A percentile compares a stretch with the other conserved stretches of the same genome.
These are phyloP conservation scores for Urocynchramus pylzowi DNA, from an alignment of 2,113 vertebrate species.

Conservation along the genomic window DNA sequence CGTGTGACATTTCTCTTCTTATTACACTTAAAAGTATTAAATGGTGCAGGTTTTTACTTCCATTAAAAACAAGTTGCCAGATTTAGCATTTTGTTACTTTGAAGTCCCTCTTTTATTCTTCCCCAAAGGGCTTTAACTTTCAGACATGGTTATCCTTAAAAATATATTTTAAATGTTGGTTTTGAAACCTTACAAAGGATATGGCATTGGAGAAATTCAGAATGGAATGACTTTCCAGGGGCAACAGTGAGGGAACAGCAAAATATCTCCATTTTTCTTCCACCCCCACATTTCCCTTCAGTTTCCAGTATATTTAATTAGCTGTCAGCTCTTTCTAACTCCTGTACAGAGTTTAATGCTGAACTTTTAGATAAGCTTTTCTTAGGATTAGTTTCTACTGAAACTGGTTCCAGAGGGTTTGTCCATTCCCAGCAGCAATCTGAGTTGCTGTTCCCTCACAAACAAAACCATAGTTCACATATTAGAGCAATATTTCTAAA, in stretches of 20 bases:
- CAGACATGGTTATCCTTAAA: conserved; percentile 46
- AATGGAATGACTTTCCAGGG: conserved; percentile 34
- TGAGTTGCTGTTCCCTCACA: background rate
- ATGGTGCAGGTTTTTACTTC: conserved; percentile 25
- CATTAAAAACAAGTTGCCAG: conserved; percentile 64
- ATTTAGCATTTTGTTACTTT: conserved; percentile 59
- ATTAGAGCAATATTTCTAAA: background rate
- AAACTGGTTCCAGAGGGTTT: background rate
- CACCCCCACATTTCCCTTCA: conserved; percentile 33
- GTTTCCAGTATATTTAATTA: conserved; percentile 8
- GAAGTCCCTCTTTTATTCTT: conserved; percentile 54
- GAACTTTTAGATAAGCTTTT: background rate
- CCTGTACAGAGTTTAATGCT: background rate
- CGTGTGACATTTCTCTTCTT: conserved; percentile 53
- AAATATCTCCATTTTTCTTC: conserved; percentile 18
- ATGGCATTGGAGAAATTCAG: conserved; percentile 23
- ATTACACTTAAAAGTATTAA: conserved; percentile 44
- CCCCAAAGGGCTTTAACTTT: conserved; percentile 52
- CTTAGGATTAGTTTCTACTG: conserved; percentile 5
- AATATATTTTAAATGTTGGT: conserved; percentile 44
- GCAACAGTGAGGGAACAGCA: conserved; percentile 7
- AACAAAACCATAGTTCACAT: background rate
- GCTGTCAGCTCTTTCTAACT: background rate
- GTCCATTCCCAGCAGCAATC: background rate
- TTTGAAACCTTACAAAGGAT: conserved; percentile 52